Conservation (phyloP, 2,797 vertebrate genomes). For the Anguilla anguilla region DNA sequence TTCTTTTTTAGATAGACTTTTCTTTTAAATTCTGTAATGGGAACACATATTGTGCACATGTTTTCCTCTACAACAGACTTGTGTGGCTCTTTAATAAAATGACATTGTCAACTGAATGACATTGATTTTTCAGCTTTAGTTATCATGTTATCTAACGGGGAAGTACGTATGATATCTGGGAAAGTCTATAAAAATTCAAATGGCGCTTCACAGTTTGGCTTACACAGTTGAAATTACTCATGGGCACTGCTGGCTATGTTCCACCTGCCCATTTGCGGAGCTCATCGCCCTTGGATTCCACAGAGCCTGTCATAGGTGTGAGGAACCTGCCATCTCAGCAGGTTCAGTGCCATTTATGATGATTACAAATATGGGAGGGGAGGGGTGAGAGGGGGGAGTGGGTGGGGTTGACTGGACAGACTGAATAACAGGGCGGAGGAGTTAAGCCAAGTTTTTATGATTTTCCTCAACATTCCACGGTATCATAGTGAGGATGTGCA, state of each 20-base stretch:
- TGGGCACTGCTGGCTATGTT: not conserved
- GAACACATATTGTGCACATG: not conserved
- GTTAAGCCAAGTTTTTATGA: not conserved
- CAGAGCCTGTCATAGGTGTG: not conserved
- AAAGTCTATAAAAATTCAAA: constrained; percentile 1
- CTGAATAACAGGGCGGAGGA: not conserved
- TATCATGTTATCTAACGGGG: not conserved
- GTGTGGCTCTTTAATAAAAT: not conserved
- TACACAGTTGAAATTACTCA: not conserved
- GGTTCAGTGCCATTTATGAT: not conserved
- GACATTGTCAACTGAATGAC: not conserved
- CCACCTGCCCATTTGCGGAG: not conserved
- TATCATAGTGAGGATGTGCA: not conserved
- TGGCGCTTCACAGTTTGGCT: not conserved
- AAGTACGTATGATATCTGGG: not conserved
- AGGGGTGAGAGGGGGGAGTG: not conserved
- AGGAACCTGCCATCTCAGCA: not conserved
- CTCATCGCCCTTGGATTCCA: not conserved
- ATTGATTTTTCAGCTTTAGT: not conserved
- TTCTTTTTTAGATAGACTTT: not conserved
- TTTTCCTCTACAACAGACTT: not conserved
- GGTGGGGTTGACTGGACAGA: too few relatives aligned
- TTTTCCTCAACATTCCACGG: not conserved
- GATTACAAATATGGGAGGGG: not conserved
- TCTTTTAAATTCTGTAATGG: not conserved